Conservation (phyloP, 2,888 invertebrate genomes). For the Dastarcus helophoroides region DNA sequence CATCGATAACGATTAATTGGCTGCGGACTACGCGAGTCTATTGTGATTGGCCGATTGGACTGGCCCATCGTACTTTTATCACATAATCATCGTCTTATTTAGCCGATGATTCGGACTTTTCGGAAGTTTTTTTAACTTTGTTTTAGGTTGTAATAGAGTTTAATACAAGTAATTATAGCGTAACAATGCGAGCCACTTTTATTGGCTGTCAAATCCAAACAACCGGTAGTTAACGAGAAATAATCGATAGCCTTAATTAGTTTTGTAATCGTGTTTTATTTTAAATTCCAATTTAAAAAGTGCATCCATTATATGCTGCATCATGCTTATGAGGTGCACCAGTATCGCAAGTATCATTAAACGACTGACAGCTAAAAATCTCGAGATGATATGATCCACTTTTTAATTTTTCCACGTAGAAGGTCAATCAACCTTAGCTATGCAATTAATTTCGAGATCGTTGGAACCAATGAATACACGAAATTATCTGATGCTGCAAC, state of each 20-base stretch:
- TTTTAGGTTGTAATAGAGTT: constrained; percentile 15
- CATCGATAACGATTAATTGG: constrained; percentile 35
- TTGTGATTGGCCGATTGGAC: constrained; percentile 31
- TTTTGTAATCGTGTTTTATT: constrained; percentile 1
- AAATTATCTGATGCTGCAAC: no score
- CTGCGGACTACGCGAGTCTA: constrained; percentile 31
- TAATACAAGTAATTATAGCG: constrained; percentile 16
- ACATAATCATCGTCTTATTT: constrained; percentile 29
- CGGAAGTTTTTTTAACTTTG: constrained; percentile 11
- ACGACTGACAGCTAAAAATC: no score
- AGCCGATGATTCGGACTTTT: constrained; percentile 26
- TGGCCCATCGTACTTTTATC: constrained; percentile 29
- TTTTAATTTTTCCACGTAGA: no score
- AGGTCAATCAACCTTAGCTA: no score
- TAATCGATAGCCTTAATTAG: constrained; percentile 14
- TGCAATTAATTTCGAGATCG: no score
- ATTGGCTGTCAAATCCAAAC: constrained; percentile 16
- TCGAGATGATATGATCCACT: no score
- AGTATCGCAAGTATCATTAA: no score
- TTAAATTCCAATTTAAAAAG: no score
- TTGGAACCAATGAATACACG: no score
- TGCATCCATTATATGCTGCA: no score
- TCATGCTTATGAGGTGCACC: no score
- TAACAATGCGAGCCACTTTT: constrained; percentile 11
- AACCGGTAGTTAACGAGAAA: constrained; percentile 17